A percentile compares a stretch with the other conserved stretches of the same genome.
Conservation (phyloP, 2,113 vertebrate genomes). For the Xenopus tropicalis region UCB_Xtro_10.0 CM004447.2:161494001-161494500, state of each 20-base stretch:
- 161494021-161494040: slow-evolving; percentile 66
- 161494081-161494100: slow-evolving; percentile 67
- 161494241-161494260: slow-evolving; percentile 46
- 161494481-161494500: slow-evolving; percentile 68
- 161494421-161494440: slow-evolving; percentile 55
- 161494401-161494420: slow-evolving; percentile 57
- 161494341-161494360: slow-evolving; percentile 59
- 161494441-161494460: slow-evolving; percentile 50
- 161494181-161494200: slow-evolving; percentile 63
- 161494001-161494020: slow-evolving; percentile 60
- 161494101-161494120: slow-evolving; percentile 79
- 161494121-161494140: slow-evolving; percentile 65
- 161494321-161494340: slow-evolving; percentile 59
- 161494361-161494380: slow-evolving; percentile 52
- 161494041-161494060: slow-evolving; percentile 47
- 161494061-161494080: slow-evolving; percentile 66
- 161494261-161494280: slow-evolving; percentile 29
- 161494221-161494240: slow-evolving; percentile 62
- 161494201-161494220: slow-evolving; percentile 55
- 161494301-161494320: slow-evolving; percentile 64
- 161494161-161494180: slow-evolving; percentile 63
- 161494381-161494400: slow-evolving; percentile 61
- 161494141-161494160: slow-evolving; percentile 62
- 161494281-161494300: slow-evolving; percentile 45
- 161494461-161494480: slow-evolving; percentile 68